Conservation (phyloP, 2,888 invertebrate species). For the Ephialtes manifestator region DNA sequence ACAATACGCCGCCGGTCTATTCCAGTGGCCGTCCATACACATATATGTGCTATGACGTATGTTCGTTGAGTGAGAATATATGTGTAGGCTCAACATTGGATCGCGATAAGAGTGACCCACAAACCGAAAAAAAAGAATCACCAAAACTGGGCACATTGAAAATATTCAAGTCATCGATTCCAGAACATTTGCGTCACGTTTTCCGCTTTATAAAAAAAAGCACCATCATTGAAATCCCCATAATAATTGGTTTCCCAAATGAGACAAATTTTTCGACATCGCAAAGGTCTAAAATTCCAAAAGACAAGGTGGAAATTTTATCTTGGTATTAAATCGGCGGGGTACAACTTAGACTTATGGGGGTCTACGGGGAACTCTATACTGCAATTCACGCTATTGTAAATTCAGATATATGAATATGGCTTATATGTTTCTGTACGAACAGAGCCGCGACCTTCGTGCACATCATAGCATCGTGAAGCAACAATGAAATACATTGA, state of each 20-base stretch:
- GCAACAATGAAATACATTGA: background rate
- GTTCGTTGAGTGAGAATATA: background rate
- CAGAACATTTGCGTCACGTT: background rate
- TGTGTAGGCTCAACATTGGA: slow-evolving; percentile 26
- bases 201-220: background rate
- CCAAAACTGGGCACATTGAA: background rate
- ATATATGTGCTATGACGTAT: slow-evolving; percentile 31
- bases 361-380: background rate
- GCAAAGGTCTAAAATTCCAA: too few species aligned
- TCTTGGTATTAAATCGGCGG: background rate
- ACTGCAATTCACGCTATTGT: background rate
- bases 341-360: background rate
- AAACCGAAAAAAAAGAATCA: slow-evolving; percentile 20
- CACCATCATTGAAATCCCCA: background rate
- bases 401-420: background rate
- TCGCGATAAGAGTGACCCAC: slow-evolving; percentile 48
- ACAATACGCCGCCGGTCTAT: slow-evolving; percentile 29
- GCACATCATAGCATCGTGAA: background rate
- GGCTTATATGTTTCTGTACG: background rate
- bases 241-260: background rate
- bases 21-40: slow-evolving; percentile 3
- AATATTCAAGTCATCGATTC: slow-evolving; percentile 16
- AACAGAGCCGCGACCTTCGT: background rate
- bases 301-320: background rate
- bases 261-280: too few species aligned